Percentiles rank a stretch among this genome's conserved stretches.
Evolutionary conservation across 2,113 vertebrate genomes (phyloP).

Genomic region (Tychaedon coryphoeus): DNA sequence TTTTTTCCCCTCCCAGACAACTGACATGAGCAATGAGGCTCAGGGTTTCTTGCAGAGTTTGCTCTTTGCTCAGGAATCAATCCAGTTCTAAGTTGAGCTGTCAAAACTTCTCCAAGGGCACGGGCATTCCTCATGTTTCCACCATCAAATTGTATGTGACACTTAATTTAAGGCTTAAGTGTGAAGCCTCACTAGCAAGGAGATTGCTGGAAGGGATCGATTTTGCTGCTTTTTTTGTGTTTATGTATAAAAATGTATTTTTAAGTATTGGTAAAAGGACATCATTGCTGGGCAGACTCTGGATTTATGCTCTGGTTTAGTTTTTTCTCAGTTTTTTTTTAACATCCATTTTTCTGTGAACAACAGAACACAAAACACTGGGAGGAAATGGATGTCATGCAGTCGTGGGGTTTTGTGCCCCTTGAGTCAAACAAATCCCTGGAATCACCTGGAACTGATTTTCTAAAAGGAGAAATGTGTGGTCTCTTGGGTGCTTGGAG

Average conservation of each 20-base stretch:
- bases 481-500: neutral
- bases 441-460: neutral
- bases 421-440: neutral
- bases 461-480: neutral
- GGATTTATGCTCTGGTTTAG: neutral
- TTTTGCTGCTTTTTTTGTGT: neutral
- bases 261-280: neutral
- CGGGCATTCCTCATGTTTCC: neutral
- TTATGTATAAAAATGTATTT: neutral
- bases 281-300: neutral
- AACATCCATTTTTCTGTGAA: neutral
- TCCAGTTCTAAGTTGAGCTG: neutral
- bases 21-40: neutral
- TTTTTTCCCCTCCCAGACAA: neutral
- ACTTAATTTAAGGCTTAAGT: neutral
- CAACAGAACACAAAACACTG: neutral
- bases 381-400: neutral
- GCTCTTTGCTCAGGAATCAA: neutral
- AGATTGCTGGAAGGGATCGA: neutral
- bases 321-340: neutral
- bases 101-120: slow-evolving; percentile 15
- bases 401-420: neutral
- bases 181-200: neutral
- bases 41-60: neutral
- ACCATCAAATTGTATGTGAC: neutral